Conservation (phyloP, 2,113 vertebrate species). For the Capreolus pygargus region DNA sequence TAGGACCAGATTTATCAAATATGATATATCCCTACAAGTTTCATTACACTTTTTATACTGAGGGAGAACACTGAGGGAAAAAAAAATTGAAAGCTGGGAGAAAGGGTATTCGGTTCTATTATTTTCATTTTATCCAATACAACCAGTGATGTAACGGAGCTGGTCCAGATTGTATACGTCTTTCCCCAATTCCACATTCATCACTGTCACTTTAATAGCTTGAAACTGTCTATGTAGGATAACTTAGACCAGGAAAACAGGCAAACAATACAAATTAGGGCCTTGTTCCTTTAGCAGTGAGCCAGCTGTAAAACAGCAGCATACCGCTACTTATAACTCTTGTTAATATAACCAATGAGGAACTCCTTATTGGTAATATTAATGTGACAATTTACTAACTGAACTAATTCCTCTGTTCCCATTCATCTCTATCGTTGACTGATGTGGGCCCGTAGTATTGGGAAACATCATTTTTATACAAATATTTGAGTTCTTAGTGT, state of each 20-base stretch:
- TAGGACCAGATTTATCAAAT: background rate
- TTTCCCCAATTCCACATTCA: background rate
- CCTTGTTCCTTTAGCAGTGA: background rate
- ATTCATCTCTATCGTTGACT: background rate
- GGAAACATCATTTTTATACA: background rate
- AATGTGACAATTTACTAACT: background rate
- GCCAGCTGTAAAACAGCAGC: background rate
- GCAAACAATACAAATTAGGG: background rate
- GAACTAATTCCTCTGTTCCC: background rate
- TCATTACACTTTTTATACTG: background rate
- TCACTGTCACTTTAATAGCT: background rate
- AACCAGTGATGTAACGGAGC: background rate
- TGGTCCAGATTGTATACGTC: background rate
- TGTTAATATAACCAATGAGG: background rate
- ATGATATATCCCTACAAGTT: background rate
- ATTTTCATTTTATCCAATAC: background rate
- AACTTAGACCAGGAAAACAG: background rate
- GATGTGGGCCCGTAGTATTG: no score
- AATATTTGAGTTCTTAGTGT: background rate
- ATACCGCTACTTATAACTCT: background rate
- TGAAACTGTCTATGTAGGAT: background rate
- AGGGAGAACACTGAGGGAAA: background rate
- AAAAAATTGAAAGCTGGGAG: background rate
- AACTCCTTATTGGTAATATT: background rate
- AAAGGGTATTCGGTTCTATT: background rate